These are phyloP conservation scores for Litocranius walleri DNA, from an alignment of 2,113 vertebrate genomes.

Conservation along the genomic window DNA sequence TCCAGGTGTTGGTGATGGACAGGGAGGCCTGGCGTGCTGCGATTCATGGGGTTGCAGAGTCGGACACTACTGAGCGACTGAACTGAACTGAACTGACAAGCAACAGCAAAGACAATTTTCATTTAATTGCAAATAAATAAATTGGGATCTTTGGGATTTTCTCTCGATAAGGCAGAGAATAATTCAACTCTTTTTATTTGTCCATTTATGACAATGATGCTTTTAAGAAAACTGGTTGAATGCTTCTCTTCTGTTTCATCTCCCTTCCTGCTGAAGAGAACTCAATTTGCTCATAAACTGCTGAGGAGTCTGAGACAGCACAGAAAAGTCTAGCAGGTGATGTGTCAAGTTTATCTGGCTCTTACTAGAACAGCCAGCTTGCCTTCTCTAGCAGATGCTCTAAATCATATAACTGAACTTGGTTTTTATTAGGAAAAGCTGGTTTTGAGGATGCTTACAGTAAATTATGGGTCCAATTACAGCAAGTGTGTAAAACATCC, in stretches of 20 bases:
- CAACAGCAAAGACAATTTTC: background rate
- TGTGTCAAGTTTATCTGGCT: background rate
- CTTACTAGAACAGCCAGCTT: background rate
- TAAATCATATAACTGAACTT: background rate
- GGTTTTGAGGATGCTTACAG: background rate
- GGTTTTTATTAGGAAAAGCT: background rate
- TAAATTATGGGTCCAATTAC: background rate
- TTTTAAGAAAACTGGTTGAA: background rate
- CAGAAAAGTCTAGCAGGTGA: background rate
- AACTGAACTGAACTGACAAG: too few relatives aligned
- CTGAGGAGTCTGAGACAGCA: background rate
- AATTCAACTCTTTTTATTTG: background rate
- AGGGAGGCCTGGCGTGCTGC: too few relatives aligned
- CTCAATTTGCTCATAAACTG: too few relatives aligned
- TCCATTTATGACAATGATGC: background rate
- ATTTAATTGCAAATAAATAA: background rate
- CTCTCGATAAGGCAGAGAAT: background rate
- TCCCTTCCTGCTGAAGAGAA: background rate
- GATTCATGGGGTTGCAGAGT: too few relatives aligned
- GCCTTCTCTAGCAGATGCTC: background rate
- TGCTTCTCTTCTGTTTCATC: background rate
- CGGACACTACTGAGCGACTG: too few relatives aligned
- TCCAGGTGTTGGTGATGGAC: too few relatives aligned
- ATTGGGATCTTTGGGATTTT: background rate
- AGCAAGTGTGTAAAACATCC: background rate